Evolutionary conservation across 2,888 invertebrate genomes (phyloP).

Genomic region (Flexamia atlantica): DNA sequence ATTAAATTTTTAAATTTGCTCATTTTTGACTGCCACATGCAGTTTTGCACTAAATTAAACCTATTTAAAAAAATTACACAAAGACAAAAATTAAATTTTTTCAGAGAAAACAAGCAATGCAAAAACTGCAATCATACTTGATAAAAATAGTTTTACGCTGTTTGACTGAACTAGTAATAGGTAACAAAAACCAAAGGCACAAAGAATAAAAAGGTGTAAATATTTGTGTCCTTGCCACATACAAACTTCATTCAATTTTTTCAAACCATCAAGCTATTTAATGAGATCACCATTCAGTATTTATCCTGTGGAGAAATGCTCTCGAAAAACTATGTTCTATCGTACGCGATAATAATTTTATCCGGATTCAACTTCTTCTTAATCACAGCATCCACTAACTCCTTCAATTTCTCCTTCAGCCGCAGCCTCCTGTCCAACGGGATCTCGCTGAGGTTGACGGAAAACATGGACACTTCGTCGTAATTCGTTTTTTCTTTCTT

Average conservation of each 20-base stretch:
- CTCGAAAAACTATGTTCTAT: slow-evolving; percentile 9
- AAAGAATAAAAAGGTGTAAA: too few species aligned
- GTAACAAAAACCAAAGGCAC: too few species aligned
- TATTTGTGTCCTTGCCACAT: too few species aligned
- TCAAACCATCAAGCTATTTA: too few species aligned
- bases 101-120: not conserved
- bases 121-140: not conserved
- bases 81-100: too few species aligned
- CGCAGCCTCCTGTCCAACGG: not conserved
- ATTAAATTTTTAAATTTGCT: too few species aligned
- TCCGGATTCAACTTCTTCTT: slow-evolving; percentile 32
- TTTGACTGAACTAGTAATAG: too few species aligned
- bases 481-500: not conserved
- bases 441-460: slow-evolving; percentile 13
- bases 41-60: too few species aligned
- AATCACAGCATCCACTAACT: slow-evolving; percentile 37
- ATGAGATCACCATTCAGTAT: not conserved
- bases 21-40: too few species aligned
- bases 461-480: not conserved
- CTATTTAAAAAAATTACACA: too few species aligned
- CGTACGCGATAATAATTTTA: slow-evolving; percentile 45
- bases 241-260: not conserved
- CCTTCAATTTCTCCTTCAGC: slow-evolving; percentile 21
- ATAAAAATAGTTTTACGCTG: not conserved
- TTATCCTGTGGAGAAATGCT: not conserved